A percentile compares a stretch with the other conserved stretches of the same genome.
phyloP scores from a whole-genome alignment of 2,113 vertebrate genomes.

The Phalacrocorax carbo region DNA sequence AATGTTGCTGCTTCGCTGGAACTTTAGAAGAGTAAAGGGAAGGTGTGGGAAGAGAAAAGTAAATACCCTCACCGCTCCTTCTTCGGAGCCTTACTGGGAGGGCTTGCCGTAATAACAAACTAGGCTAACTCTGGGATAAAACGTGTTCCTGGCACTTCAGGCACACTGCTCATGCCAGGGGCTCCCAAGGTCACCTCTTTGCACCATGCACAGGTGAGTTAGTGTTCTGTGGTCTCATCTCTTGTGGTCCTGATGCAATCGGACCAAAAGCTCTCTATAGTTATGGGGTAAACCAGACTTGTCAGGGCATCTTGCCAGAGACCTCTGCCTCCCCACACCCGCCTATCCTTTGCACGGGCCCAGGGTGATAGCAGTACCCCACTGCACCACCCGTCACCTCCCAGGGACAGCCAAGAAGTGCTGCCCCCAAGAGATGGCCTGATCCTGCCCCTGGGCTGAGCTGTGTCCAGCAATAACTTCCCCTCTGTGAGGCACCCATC shows the following conservation, averaged over 20 bases:
- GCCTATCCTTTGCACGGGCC: background rate
- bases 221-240: background rate
- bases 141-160: background rate
- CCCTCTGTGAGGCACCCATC: background rate
- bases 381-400: accelerated
- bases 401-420: background rate
- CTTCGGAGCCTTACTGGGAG: background rate
- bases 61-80: background rate
- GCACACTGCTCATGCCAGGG: background rate
- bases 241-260: background rate
- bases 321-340: background rate
- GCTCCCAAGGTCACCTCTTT: background rate
- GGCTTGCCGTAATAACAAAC: background rate
- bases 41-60: background rate
- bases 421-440: background rate
- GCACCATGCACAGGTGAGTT: background rate
- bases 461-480: background rate
- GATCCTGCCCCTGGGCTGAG: background rate
- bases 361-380: no score
- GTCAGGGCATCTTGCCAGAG: background rate
- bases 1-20: background rate
- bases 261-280: background rate
- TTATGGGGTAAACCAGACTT: background rate
- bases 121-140: background rate
- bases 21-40: background rate